phyloP scores from a whole-genome alignment of 1,140 invertebrate genomes.

The Lethrus apterus region DNA sequence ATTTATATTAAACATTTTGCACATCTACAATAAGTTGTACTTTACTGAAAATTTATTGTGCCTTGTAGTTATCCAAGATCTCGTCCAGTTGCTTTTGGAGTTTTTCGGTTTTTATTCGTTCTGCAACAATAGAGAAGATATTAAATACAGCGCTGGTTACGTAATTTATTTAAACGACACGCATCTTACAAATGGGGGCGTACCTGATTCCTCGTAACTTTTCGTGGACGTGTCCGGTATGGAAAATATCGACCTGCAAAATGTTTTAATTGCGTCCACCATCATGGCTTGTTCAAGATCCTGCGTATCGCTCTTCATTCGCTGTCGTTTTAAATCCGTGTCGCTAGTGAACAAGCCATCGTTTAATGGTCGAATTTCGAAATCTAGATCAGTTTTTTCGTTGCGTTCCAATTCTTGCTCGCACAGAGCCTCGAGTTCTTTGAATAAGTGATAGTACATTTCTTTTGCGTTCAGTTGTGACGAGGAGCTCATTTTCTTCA shows the following conservation, averaged over 20 bases:
- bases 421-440: slow-evolving; percentile 2
- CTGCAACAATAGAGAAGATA: background rate
- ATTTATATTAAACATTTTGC: too few relatives aligned
- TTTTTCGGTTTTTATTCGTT: slow-evolving; percentile 4
- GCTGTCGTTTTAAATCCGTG: too few relatives aligned
- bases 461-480: background rate
- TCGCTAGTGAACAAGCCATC: too few relatives aligned
- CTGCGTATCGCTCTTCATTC: too few relatives aligned
- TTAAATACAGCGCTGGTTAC: background rate
- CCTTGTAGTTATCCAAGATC: slow-evolving; percentile 5
- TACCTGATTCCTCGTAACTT: slow-evolving; percentile 10
- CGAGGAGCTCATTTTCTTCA: background rate
- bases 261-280: slow-evolving; percentile 2
- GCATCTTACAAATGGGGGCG: background rate
- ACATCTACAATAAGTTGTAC: too few relatives aligned
- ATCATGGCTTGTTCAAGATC: slow-evolving; percentile 2
- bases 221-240: background rate
- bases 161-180: background rate
- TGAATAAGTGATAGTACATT: background rate
- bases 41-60: background rate
- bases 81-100: slow-evolving; percentile 7
- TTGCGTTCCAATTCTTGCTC: slow-evolving; percentile 8
- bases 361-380: too few relatives aligned
- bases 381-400: too few relatives aligned
- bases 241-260: background rate